These are phyloP conservation scores for Zelleria hepariella DNA, from an alignment of 2,888 invertebrate genomes.

Conservation along the genomic window DNA sequence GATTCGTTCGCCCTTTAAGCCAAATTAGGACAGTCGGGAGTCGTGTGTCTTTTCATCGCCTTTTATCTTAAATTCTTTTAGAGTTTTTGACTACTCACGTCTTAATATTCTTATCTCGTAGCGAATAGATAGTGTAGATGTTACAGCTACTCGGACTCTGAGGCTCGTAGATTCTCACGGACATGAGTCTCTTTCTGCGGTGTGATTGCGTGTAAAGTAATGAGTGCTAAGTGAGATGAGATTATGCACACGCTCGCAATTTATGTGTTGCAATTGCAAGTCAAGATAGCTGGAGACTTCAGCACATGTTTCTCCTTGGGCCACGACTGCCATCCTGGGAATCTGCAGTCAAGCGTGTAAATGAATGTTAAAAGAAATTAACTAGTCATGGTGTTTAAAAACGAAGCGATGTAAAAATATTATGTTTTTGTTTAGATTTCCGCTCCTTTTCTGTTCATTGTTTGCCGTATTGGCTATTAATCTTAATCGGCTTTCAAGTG, in stretches of 20 bases:
- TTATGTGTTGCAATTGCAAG: slow-evolving; percentile 35
- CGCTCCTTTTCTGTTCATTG: not conserved
- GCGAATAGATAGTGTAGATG: not conserved
- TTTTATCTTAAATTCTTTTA: not conserved
- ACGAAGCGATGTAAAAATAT: no score
- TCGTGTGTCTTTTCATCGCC: slow-evolving; percentile 13
- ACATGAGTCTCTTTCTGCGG: slow-evolving; percentile 21
- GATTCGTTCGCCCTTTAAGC: slow-evolving; percentile 31
- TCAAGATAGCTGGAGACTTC: no score
- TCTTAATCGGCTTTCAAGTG: slow-evolving; percentile 20
- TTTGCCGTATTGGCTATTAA: slow-evolving; percentile 17
- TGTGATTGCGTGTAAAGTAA: slow-evolving; percentile 42
- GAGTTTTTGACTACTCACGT: not conserved
- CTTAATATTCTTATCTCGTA: not conserved
- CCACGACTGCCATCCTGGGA: no score
- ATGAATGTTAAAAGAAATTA: no score
- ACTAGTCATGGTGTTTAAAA: no score
- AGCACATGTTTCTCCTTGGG: no score
- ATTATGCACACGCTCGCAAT: slow-evolving; percentile 48
- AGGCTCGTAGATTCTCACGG: slow-evolving; percentile 44
- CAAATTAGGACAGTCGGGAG: slow-evolving; percentile 29
- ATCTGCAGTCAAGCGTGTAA: no score
- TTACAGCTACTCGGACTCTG: not conserved
- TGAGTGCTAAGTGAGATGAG: slow-evolving; percentile 48
- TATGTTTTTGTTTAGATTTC: not conserved